Percentiles rank a stretch among this genome's conserved stretches.
Evolutionary conservation across 2,113 vertebrate genomes (phyloP).

Genomic region (Tichodroma muraria): DNA sequence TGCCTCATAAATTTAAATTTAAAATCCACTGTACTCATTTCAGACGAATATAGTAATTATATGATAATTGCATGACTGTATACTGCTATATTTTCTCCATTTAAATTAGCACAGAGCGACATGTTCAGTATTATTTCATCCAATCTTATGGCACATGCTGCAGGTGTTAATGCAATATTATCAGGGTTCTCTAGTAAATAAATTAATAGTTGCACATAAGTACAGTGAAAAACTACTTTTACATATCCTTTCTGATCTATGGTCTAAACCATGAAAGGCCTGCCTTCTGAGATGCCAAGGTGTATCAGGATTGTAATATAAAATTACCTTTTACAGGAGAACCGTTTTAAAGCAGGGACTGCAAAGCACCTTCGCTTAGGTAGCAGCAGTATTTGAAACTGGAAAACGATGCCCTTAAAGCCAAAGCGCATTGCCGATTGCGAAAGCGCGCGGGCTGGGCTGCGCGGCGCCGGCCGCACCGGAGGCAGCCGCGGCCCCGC

Average conservation of each 20-base stretch:
- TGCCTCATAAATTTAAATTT: conserved; percentile 15
- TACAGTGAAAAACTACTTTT: background rate
- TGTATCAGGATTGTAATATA: fast-evolving
- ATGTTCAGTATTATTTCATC: background rate
- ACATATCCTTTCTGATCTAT: background rate
- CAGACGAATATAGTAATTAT: background rate
- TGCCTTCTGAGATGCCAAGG: background rate
- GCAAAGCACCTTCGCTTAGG: background rate
- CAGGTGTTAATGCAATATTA: background rate
- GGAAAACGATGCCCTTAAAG: background rate
- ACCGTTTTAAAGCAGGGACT: fast-evolving
- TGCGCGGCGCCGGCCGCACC: no score
- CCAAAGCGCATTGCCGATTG: fast-evolving
- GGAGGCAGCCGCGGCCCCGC: background rate
- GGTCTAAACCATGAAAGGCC: background rate
- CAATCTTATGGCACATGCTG: background rate
- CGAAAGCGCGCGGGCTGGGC: background rate
- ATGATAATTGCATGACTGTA: background rate
- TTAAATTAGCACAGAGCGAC: background rate
- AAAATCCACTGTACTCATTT: background rate
- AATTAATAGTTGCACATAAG: background rate
- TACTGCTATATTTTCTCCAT: background rate
- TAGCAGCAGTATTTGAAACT: fast-evolving
- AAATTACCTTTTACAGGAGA: background rate
- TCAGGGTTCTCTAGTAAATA: background rate